phyloP scores from a whole-genome alignment of 2,113 vertebrate species.

The Zootoca vivipara region DNA sequence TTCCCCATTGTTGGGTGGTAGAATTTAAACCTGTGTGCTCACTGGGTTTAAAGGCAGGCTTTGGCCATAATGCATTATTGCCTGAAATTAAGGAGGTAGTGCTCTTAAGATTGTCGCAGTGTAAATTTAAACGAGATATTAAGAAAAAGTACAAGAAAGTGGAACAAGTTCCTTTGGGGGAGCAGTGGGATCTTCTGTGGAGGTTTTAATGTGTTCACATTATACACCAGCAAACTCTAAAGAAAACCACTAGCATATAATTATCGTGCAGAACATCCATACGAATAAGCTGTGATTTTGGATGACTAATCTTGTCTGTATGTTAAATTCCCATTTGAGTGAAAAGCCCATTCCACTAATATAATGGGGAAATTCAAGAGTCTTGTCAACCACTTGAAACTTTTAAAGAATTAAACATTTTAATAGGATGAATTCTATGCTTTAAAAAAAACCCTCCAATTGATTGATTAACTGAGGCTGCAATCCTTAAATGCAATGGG shows the following conservation, averaged over 20 bases:
- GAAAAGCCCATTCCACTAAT: neutral
- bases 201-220: neutral
- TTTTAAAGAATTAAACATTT: neutral
- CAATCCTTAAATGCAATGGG: neutral
- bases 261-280: neutral
- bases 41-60: neutral
- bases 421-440: neutral
- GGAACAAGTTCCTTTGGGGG: neutral
- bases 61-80: neutral
- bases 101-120: neutral
- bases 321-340: constrained; percentile 9
- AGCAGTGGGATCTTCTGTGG: neutral
- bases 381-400: neutral
- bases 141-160: neutral
- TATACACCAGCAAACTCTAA: neutral
- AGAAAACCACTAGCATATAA: neutral
- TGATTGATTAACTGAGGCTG: neutral
- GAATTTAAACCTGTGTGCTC: neutral
- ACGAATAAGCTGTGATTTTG: neutral
- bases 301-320: constrained; percentile 1
- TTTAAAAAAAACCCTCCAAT: too few species aligned
- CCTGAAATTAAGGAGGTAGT: neutral
- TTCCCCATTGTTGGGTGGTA: fast-evolving
- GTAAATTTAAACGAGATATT: neutral
- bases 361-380: neutral